These are phyloP conservation scores for Cryptus armator DNA, from an alignment of 2,888 invertebrate species.

Conservation along the genomic window DNA sequence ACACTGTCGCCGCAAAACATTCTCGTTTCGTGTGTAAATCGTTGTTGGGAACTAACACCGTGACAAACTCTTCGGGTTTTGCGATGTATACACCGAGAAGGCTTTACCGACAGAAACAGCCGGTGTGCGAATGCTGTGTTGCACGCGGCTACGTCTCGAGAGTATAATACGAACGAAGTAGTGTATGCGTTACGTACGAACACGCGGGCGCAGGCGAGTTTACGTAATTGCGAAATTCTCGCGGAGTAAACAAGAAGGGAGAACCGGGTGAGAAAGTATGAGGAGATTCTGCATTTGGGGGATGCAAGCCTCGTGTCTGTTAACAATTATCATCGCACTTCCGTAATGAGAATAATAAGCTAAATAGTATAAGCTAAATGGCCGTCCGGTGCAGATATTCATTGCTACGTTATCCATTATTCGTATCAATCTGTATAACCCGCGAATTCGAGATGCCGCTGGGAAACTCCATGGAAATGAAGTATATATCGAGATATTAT, in stretches of 20 bases:
- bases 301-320: conserved; percentile 4
- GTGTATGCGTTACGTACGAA: not conserved
- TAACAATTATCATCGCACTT: not conserved
- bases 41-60: not conserved
- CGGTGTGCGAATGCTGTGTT: not conserved
- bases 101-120: not conserved
- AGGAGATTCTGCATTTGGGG: conserved; percentile 10
- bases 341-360: not conserved
- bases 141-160: not conserved
- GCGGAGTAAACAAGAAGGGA: conserved; percentile 15
- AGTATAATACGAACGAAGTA: not conserved
- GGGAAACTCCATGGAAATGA: no score
- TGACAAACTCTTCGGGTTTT: not conserved
- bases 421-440: no score
- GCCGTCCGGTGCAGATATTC: no score
- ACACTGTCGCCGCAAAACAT: conserved; percentile 29
- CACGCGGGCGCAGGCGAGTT: not conserved
- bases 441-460: no score
- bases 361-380: no score
- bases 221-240: conserved; percentile 33
- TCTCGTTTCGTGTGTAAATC: conserved; percentile 7
- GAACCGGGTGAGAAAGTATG: not conserved
- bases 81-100: not conserved
- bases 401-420: no score
- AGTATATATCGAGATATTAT: no score